These are phyloP conservation scores for Bursaphelenchus mucronatus DNA, from an alignment of 1,140 invertebrate species.

Conservation along the genomic window DNA sequence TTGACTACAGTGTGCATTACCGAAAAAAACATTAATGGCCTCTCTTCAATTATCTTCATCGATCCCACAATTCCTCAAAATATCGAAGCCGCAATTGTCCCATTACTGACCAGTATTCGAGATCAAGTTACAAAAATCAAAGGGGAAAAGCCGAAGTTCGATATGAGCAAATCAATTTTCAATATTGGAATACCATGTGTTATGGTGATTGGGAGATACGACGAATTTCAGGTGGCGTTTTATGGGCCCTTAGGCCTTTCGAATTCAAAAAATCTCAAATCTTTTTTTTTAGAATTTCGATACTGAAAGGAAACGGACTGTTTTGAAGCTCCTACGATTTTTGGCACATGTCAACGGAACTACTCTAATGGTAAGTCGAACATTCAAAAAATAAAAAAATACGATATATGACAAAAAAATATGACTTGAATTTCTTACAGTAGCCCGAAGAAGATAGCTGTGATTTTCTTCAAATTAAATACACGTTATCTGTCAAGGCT, in stretches of 20 bases:
- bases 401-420: neutral
- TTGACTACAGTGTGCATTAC: constrained; percentile 17
- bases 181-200: constrained; percentile 7
- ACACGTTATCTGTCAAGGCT: neutral
- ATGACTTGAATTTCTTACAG: neutral
- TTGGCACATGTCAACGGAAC: constrained; percentile 22
- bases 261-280: neutral
- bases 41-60: constrained; percentile 5
- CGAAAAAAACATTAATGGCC: constrained; percentile 19
- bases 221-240: no score
- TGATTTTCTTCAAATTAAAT: neutral
- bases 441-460: neutral
- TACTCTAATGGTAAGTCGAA: neutral
- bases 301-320: constrained; percentile 21
- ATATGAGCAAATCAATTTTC: constrained; percentile 16
- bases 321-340: constrained; percentile 22
- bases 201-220: constrained; percentile 2
- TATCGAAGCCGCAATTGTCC: neutral
- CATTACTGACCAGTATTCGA: constrained; percentile 12
- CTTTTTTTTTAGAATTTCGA: constrained; percentile 25
- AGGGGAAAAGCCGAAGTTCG: neutral
- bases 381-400: neutral
- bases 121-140: constrained; percentile 17
- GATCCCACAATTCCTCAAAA: neutral
- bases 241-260: no score